Base-by-base conservation (phyloP, 2,797 vertebrate species). In the Cryptoblepharus egeriae region DNA sequence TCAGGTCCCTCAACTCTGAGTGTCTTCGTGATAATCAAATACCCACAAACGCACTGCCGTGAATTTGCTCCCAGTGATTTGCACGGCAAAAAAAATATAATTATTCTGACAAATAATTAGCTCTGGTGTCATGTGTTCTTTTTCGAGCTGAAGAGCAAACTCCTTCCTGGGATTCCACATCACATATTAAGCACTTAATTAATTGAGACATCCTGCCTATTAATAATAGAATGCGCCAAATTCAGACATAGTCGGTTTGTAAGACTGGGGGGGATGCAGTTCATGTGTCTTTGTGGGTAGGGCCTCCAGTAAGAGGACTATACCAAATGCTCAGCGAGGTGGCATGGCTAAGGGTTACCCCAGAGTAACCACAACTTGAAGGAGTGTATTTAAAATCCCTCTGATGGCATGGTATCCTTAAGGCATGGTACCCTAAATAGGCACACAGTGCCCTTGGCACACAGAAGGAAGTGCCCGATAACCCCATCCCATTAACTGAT, bases 21-120 rank as follows among this genome's bases (percentile, higher is more conserved):
- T 85, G 85, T 78, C 78, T 69, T 67, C 45, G 67, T 80, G 91
- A 91, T 93, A 94, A 95, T 94, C 93, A 93, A 95, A 95, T 92
- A 87, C 80, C 91, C 30, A 70, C 83, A 84, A 84, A 79, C n/a
- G 82, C 81, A 82, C 58, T 28, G 82, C 55, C 67, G 85, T 84
- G 76, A 86, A 91, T 92, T 88, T 89, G 82, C 81, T 91, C 75
- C 89, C 77, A 88, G 80, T 92, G 86, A 92, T 92, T 93, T 93
- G 74, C 88, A 88, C 65, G 80, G 84, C 79, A 83, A 85, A 91
- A 91, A 94, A 92, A 88, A 92, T 94, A 93, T 91, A 91, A 95
- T 94, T 89, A 93, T 85, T 84, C 88, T 82, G 71, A 86, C 91
- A 92, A 65, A 81, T 81, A 81, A 92, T 94, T 91, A 93, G 90